Base-by-base conservation (phyloP, 2,113 vertebrate genomes). In the Ictidomys tridecemlineatus region DNA sequence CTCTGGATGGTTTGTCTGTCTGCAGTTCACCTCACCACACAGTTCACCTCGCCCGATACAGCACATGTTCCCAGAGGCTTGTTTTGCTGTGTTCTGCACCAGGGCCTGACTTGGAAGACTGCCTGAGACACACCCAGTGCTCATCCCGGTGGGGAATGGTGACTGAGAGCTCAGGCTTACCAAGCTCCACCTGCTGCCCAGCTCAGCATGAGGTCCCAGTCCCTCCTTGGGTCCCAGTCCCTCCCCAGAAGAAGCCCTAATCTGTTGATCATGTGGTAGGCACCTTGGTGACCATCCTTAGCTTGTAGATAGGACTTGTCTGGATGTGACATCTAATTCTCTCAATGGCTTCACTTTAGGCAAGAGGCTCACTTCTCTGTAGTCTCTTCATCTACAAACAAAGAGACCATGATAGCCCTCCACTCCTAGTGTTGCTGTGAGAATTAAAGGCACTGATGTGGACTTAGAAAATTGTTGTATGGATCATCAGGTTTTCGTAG, bases 331-430 rank as follows among this genome's bases (percentile, higher is more conserved):
- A 39, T 56, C 76, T 37, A 34, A 45, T 17, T 72, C 26, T 18
- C 2, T 37, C 65, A 32, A 1, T 61, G 9, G 48, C 48, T 51
- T 51, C 48, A 51, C 12, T 51, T 51, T 51, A 51, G 26, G 51
- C 34, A 30, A 70, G 16, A 30, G 6, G 30, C 5, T 72, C 74
- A 24, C 16, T 8, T 37, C 42, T 65, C 9, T 6, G 18, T 5
- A 8, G 18, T 77, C 30, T 63, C 28, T 28, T 69, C 12, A 34
- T 34, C n/a, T 18, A 8, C 32, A 34, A 8, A 26, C 32, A 42
- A 0, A 26, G 28, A 69, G 11, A 8, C 37, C 45, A 18, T 9
- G 5, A 1, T 16, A 18, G 39, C 8, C 0, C 13, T 58, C 20
- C 26, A 17, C 30, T 34, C 30, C 7, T n/a, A 0, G 20, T n/a